Evolutionary conservation across 2,113 vertebrate species (phyloP).

Genomic region (Sminthopsis crassicaudata): DNA sequence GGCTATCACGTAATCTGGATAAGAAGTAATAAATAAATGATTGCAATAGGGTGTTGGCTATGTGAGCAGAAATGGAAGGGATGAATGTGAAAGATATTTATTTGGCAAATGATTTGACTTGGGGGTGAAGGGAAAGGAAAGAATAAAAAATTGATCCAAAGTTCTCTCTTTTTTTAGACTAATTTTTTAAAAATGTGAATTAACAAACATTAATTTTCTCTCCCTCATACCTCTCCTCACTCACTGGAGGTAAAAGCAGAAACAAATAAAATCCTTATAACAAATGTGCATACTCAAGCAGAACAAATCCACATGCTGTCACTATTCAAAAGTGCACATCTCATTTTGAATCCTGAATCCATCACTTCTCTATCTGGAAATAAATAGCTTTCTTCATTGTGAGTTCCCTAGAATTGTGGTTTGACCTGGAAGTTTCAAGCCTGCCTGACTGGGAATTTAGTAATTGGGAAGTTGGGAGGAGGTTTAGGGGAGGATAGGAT

Average conservation of each 20-base stretch:
- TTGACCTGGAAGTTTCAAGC: not conserved
- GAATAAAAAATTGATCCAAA: not conserved
- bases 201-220: not conserved
- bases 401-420: not conserved
- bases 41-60: not conserved
- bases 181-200: not conserved
- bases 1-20: not conserved
- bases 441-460: not conserved
- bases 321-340: not conserved
- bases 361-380: not conserved
- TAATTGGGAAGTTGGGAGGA: not conserved
- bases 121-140: not conserved
- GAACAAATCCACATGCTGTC: not conserved
- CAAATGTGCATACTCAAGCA: not conserved
- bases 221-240: not conserved
- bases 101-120: not conserved
- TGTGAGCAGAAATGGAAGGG: not conserved
- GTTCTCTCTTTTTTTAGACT: not conserved
- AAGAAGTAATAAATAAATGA: not conserved
- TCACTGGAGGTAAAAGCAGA: not conserved
- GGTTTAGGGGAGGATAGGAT: not conserved
- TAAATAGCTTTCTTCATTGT: not conserved
- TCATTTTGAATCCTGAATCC: not conserved
- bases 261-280: not conserved
- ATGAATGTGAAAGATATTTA: not conserved